These are phyloP conservation scores for Scaptodrosophila lebanonensis DNA, from an alignment of 1,140 invertebrate genomes.

Conservation along the genomic window DNA sequence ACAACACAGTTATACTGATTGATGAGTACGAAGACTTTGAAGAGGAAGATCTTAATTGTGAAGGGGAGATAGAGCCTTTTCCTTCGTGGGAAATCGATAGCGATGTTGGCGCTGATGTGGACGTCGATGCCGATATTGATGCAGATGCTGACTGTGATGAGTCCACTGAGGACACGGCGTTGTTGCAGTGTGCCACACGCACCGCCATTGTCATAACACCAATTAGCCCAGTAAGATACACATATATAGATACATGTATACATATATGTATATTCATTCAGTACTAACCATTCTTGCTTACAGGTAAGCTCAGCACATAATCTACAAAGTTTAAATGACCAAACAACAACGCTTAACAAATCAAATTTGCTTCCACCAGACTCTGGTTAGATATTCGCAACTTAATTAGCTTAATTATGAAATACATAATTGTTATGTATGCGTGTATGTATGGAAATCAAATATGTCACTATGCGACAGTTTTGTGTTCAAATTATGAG, in stretches of 20 bases:
- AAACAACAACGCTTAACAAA: constrained; percentile 66
- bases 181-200: constrained; percentile 77
- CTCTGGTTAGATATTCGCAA: constrained; percentile 58
- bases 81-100: constrained; percentile 76
- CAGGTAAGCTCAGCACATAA: constrained; percentile 76
- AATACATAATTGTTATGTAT: constrained; percentile 45
- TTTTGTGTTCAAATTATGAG: constrained; percentile 60
- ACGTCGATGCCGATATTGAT: constrained; percentile 76
- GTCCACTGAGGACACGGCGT: constrained; percentile 79
- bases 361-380: constrained; percentile 65
- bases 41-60: constrained; percentile 76
- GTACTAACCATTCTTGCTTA: not conserved
- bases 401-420: constrained; percentile 50
- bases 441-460: constrained; percentile 61
- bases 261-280: not conserved
- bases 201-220: constrained; percentile 78
- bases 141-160: constrained; percentile 78
- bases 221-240: constrained; percentile 74
- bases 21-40: constrained; percentile 79
- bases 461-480: too few species aligned
- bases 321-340: constrained; percentile 76
- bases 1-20: constrained; percentile 79
- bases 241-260: not conserved
- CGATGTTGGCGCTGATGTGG: constrained; percentile 78
- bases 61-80: constrained; percentile 76